phyloP scores from a whole-genome alignment of 2,888 invertebrate genomes.

The Drosophila leonis region DNA sequence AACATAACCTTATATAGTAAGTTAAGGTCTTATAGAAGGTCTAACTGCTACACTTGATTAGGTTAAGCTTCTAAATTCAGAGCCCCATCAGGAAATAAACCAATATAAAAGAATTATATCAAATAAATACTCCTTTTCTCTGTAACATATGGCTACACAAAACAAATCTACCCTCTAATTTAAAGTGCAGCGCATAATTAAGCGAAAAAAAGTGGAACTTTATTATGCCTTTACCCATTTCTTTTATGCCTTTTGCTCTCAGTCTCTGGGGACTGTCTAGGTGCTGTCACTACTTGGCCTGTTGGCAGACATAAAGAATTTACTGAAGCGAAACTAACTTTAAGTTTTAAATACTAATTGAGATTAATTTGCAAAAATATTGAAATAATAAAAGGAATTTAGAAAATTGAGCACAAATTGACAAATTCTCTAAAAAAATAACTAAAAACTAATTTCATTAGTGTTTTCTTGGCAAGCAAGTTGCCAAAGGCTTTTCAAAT shows the following conservation, averaged over 20 bases:
- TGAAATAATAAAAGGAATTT: background rate
- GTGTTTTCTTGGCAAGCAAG: background rate
- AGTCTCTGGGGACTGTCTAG: slow-evolving; percentile 17
- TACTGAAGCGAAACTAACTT: background rate
- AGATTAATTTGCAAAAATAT: background rate
- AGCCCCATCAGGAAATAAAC: too few relatives aligned
- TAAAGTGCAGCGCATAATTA: background rate
- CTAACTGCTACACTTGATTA: too few relatives aligned
- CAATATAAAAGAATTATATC: background rate
- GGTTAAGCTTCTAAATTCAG: too few relatives aligned
- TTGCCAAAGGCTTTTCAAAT: background rate
- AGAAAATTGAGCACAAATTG: background rate
- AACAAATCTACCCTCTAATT: too few relatives aligned
- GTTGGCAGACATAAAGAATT: background rate
- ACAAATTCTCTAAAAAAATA: background rate
- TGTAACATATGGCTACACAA: background rate
- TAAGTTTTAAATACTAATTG: background rate
- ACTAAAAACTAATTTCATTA: background rate
- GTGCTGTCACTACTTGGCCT: background rate
- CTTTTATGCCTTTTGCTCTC: slow-evolving; percentile 6
- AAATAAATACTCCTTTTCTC: background rate
- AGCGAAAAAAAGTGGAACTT: slow-evolving; percentile 25
- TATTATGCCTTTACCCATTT: slow-evolving; percentile 36
- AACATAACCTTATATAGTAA: too few relatives aligned
- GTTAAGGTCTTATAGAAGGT: too few relatives aligned